These are phyloP conservation scores for Mamestra configurata DNA, from an alignment of 1,140 invertebrate species.

Conservation along the genomic window DNA sequence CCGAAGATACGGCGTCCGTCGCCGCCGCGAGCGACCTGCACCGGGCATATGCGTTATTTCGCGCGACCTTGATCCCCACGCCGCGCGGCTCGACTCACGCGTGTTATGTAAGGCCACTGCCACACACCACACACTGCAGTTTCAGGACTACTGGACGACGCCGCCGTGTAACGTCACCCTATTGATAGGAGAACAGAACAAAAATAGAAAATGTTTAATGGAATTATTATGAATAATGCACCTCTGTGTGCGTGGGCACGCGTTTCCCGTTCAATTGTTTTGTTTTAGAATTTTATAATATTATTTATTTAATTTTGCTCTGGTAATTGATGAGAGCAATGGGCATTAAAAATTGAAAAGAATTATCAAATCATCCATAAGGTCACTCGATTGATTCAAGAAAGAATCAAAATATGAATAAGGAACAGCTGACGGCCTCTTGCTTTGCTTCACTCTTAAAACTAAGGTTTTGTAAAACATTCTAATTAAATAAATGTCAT, in stretches of 20 bases:
- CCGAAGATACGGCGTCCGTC: slow-evolving; percentile 9
- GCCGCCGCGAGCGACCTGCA: slow-evolving; percentile 56
- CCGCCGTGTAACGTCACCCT: slow-evolving; percentile 17
- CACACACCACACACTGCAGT: slow-evolving; percentile 68
- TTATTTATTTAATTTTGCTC: neutral
- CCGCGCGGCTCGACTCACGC: slow-evolving; percentile 73
- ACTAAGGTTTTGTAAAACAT: neutral
- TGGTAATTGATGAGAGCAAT: neutral
- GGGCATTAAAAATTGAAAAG: neutral
- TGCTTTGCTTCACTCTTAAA: neutral
- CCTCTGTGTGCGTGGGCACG: slow-evolving; percentile 1
- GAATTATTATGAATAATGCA: slow-evolving; percentile 16
- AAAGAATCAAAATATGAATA: neutral
- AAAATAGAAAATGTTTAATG: slow-evolving; percentile 45
- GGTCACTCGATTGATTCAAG: neutral
- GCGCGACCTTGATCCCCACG: slow-evolving; percentile 85
- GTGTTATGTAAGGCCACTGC: slow-evolving; percentile 76
- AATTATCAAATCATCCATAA: neutral
- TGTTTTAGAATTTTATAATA: slow-evolving; percentile 29
- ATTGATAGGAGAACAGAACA: slow-evolving; percentile 31
- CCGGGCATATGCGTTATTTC: slow-evolving; percentile 76
- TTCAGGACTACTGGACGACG: slow-evolving; percentile 30
- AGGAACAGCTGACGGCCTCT: no score
- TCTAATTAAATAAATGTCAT: no score
- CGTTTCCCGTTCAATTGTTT: slow-evolving; percentile 29